phyloP scores from a whole-genome alignment of 2,888 invertebrate species.

The Bombyx huttoni region DNA sequence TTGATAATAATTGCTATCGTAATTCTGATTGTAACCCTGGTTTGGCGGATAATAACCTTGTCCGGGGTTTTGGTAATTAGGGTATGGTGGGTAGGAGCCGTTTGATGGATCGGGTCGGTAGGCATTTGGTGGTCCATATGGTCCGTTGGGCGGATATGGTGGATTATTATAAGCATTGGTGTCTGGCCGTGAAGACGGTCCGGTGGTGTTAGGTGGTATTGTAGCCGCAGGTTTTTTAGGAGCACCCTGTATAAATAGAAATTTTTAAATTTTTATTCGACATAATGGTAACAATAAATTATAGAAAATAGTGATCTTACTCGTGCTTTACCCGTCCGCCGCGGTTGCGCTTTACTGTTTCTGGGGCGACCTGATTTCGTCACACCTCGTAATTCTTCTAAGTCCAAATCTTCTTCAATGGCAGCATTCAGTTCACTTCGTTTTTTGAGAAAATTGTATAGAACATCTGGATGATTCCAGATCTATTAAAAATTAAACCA shows the following conservation, averaged over 20 bases:
- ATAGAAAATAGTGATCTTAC: constrained; percentile 14
- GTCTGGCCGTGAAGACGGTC: constrained; percentile 29
- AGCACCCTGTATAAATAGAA: constrained; percentile 31
- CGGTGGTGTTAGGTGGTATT: constrained; percentile 56
- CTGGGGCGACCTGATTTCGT: constrained; percentile 50
- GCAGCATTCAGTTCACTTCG: constrained; percentile 82
- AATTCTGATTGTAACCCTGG: constrained; percentile 55
- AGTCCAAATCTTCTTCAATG: constrained; percentile 80
- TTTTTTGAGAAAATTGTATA: constrained; percentile 90
- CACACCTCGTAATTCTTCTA: constrained; percentile 81
- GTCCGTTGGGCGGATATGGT: constrained; percentile 43
- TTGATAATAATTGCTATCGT: constrained; percentile 51
- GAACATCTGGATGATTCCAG: constrained; percentile 95
- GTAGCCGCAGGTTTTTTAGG: constrained; percentile 66
- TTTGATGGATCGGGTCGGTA: constrained; percentile 42
- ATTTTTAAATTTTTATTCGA: no score
- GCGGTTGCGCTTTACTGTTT: constrained; percentile 27
- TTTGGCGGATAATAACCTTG: constrained; percentile 64
- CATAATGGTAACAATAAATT: no score
- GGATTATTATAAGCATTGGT: constrained; percentile 28
- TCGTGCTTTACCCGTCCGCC: constrained; percentile 34
- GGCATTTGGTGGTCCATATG: constrained; percentile 33
- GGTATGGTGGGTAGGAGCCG: constrained; percentile 51
- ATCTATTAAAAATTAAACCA: constrained; percentile 64
- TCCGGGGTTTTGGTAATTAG: constrained; percentile 46